Conservation (phyloP, 2,113 vertebrate genomes). For the Prolemur simus region DNA sequence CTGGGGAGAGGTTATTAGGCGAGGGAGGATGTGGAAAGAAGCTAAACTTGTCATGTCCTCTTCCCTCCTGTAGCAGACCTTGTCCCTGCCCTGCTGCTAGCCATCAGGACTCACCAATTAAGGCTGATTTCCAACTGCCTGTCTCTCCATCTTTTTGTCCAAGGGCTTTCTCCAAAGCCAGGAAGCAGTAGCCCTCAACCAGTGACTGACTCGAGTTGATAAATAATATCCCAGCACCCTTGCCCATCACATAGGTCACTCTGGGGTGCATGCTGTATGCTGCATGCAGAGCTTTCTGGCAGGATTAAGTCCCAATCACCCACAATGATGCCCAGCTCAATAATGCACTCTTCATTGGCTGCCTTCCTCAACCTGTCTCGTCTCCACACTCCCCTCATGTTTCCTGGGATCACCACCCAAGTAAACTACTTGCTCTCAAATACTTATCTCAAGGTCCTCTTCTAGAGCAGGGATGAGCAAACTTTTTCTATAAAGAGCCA, state of each 20-base stretch:
- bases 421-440: not conserved
- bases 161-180: not conserved
- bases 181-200: not conserved
- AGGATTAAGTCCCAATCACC: not conserved
- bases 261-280: not conserved
- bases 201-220: not conserved
- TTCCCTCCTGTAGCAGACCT: not conserved
- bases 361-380: not conserved
- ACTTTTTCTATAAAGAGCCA: not conserved
- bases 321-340: not conserved
- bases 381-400: not conserved
- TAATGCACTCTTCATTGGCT: not conserved
- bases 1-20: not conserved
- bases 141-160: not conserved
- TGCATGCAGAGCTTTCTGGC: not conserved
- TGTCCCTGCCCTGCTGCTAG: not conserved
- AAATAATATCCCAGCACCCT: not conserved
- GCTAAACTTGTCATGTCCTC: not conserved
- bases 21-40: not conserved
- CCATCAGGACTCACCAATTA: not conserved
- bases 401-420: not conserved
- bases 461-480: not conserved
- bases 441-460: not conserved
- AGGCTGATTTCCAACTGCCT: not conserved
- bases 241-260: not conserved